Evolutionary conservation across 2,888 invertebrate species (phyloP).

Genomic region (Drosophila hamatofila): DNA sequence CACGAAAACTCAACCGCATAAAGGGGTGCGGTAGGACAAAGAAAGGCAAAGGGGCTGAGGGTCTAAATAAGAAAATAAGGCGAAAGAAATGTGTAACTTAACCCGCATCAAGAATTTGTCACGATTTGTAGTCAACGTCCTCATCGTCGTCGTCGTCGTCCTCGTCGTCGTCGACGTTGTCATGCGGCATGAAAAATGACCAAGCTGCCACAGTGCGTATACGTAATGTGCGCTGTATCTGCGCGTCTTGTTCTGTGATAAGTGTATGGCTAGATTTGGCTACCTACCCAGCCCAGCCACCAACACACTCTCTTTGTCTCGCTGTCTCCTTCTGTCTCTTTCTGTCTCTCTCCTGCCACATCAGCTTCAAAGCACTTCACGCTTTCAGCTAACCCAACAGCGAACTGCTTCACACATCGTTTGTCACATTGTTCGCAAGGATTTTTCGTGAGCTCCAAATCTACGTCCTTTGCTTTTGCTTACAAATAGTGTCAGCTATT

Average conservation of each 20-base stretch:
- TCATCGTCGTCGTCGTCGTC: constrained; percentile 27
- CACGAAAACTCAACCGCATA: constrained; percentile 2
- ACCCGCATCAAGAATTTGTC: constrained; percentile 79
- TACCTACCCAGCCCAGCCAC: background rate
- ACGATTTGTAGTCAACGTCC: constrained; percentile 77
- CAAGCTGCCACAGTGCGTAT: constrained; percentile 68
- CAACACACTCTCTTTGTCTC: background rate
- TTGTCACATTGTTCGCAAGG: constrained; percentile 76
- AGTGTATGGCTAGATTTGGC: constrained; percentile 70
- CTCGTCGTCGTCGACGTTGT: constrained; percentile 25
- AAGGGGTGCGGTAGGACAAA: background rate
- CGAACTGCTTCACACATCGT: constrained; percentile 77
- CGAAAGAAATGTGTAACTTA: constrained; percentile 71
- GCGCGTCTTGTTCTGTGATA: constrained; percentile 57
- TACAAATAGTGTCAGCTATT: constrained; percentile 57
- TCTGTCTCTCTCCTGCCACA: background rate
- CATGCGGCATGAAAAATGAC: constrained; percentile 75
- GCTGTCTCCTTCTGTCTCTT: background rate
- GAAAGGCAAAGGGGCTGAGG: background rate
- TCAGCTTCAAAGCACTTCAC: constrained; percentile 56
- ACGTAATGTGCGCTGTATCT: constrained; percentile 59
- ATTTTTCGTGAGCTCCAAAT: constrained; percentile 59
- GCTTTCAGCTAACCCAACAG: constrained; percentile 54
- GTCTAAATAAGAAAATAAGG: constrained; percentile 27
- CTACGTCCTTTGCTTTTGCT: constrained; percentile 44